Percentiles rank a stretch among this genome's conserved stretches.
phyloP scores from a whole-genome alignment of 2,113 vertebrate species.

The Eupsittula cactorum region DNA sequence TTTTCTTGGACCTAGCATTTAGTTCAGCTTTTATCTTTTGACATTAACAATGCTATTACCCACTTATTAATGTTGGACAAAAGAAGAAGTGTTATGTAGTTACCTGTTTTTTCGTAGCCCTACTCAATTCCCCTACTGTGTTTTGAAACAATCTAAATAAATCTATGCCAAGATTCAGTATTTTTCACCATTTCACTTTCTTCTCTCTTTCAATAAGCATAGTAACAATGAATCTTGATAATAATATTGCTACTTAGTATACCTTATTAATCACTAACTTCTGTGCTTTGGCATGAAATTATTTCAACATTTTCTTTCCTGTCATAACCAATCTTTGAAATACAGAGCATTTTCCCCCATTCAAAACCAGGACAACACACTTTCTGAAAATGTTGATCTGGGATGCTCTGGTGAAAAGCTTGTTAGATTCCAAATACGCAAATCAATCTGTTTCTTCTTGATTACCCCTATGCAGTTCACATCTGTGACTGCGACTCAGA shows the following conservation, averaged over 20 bases:
- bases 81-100: neutral
- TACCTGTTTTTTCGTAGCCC: neutral
- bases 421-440: neutral
- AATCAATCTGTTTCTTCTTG: neutral
- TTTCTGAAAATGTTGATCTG: neutral
- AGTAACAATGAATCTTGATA: neutral
- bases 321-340: neutral
- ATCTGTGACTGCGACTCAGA: neutral
- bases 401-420: neutral
- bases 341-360: neutral
- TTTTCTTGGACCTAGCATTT: neutral
- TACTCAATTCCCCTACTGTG: neutral
- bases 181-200: neutral
- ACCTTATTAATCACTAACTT: neutral
- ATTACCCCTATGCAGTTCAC: rapidly evolving
- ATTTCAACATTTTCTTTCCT: neutral
- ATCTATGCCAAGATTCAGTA: neutral
- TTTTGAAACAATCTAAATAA: neutral
- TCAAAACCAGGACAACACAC: neutral
- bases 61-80: neutral
- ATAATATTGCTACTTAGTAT: neutral
- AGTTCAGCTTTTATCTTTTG: neutral
- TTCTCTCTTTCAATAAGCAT: neutral
- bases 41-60: neutral
- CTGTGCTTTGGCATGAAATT: neutral